These are phyloP conservation scores for Micropoecilia bifurca DNA, from an alignment of 2,797 vertebrate species.

Conservation along the genomic window DNA sequence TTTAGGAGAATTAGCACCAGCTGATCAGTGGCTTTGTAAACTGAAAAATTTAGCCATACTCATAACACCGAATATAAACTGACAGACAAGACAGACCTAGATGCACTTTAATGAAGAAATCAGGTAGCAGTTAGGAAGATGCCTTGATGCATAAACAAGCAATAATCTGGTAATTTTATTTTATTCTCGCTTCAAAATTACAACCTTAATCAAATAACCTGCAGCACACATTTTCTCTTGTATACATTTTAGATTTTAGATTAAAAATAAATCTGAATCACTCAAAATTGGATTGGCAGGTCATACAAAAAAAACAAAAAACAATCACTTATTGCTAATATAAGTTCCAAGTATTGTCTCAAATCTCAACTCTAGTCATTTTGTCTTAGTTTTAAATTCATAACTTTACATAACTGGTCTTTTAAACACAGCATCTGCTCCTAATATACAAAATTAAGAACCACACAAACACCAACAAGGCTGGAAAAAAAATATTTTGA, in stretches of 20 bases:
- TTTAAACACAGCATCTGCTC: background rate
- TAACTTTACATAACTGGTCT: background rate
- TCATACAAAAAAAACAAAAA: background rate
- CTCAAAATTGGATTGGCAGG: too few relatives aligned
- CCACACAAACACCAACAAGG: background rate
- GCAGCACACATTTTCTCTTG: background rate
- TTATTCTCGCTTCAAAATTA: too few relatives aligned
- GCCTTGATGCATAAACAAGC: too few relatives aligned
- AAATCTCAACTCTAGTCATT: background rate
- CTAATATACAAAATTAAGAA: background rate
- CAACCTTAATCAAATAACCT: too few relatives aligned
- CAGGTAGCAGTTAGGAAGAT: too few relatives aligned
- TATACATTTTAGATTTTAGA: too few relatives aligned
- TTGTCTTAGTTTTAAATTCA: background rate
- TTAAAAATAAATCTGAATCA: too few relatives aligned
- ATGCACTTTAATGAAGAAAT: too few relatives aligned
- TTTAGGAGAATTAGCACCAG: background rate
- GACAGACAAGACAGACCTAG: too few relatives aligned
- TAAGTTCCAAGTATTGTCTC: background rate
- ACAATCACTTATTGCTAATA: background rate
- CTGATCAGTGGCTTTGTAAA: background rate
- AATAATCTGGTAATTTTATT: too few relatives aligned
- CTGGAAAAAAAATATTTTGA: background rate
- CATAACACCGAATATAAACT: background rate
- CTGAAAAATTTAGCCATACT: background rate